Evolutionary conservation across 2,113 vertebrate genomes (phyloP), one percentile per base, ranked within the genome.

Genomic region (Salvelinus fontinalis): DNA sequence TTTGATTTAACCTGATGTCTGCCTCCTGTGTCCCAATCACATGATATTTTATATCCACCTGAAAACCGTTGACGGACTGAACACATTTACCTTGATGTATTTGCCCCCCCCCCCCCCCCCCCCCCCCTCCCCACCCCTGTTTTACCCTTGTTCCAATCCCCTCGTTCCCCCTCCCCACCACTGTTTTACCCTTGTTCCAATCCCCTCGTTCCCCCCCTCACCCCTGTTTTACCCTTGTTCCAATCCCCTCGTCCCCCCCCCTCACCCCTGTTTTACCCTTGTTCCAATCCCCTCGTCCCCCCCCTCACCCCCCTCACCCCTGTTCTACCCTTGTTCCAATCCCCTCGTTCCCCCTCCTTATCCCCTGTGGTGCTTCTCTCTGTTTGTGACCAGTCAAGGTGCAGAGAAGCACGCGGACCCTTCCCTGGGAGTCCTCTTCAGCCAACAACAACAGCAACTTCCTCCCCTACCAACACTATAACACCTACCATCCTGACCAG

Each of bases 401-500:
- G 93, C 96, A 97, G 92, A 94, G 96, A 91, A 98, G 95, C 95
- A 92, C 88, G 93, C 94, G 96, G 85, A 93, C 96, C 80, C 94
- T 94, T 76, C 86, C 95, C 81, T 94, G 95, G 96, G 94, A 98
- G 76, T 95, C 82, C 92, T 93, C 89, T 93, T 92, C 93, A 51
- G 49, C 49, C 49, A 51, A 51, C 49, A 51, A 51, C 49, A 51
- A 51, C 49, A 51, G 49, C 93, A 93, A 92, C 89, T 91, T 92
- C 89, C 94, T 95, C 51, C 94, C 93, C 84, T 94, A 90, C 92
- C 94, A 95, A 75, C 96, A 96, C 92, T 95, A 94, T 95, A 95
- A 95, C 87, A 94, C 93, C 86, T 93, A 93, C 92, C 96, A 96
- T 92, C 95, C 96, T 69, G 95, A 94, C 90, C 94, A 93, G 88